Evolutionary conservation across 2,888 invertebrate species (phyloP).

Genomic region (Phanerotoma sp.): DNA sequence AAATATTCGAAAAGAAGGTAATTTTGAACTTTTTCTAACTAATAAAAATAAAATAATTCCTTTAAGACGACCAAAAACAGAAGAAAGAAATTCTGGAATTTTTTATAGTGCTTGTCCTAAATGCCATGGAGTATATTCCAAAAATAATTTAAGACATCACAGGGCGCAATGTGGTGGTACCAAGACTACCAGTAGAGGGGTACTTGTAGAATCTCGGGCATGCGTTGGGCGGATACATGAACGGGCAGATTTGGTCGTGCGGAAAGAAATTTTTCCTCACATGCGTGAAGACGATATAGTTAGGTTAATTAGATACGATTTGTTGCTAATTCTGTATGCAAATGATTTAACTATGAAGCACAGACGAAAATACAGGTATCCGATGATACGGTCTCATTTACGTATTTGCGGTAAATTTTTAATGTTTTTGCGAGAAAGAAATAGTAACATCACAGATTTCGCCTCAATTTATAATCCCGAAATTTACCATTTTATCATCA

Average conservation of each 20-base stretch:
- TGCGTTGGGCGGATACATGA: constrained; percentile 23
- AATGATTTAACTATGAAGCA: constrained; percentile 27
- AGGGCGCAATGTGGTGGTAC: constrained; percentile 21
- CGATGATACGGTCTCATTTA: no score
- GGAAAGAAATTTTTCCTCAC: constrained; percentile 19
- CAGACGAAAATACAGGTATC: constrained; percentile 1
- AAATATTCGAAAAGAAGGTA: constrained; percentile 19
- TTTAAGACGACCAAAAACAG: constrained; percentile 22
- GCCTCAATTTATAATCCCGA: constrained; percentile 17
- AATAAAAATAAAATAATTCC: constrained; percentile 24
- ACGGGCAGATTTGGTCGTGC: constrained; percentile 19
- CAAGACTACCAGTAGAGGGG: background rate
- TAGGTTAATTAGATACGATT: constrained; percentile 23
- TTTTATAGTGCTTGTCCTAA: constrained; percentile 31
- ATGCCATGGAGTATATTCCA: constrained; percentile 32
- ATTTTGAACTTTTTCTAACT: constrained; percentile 17
- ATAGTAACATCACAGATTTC: background rate
- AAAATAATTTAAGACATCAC: constrained; percentile 30
- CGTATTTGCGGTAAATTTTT: no score
- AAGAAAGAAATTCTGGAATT: constrained; percentile 5
- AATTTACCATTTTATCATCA: no score
- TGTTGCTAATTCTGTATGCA: constrained; percentile 20
- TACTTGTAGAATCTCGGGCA: constrained; percentile 17
- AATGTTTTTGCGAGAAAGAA: no score
- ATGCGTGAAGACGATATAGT: constrained; percentile 18